Base-by-base conservation (phyloP, 2,888 invertebrate species). In the Orthosia cruda region DNA sequence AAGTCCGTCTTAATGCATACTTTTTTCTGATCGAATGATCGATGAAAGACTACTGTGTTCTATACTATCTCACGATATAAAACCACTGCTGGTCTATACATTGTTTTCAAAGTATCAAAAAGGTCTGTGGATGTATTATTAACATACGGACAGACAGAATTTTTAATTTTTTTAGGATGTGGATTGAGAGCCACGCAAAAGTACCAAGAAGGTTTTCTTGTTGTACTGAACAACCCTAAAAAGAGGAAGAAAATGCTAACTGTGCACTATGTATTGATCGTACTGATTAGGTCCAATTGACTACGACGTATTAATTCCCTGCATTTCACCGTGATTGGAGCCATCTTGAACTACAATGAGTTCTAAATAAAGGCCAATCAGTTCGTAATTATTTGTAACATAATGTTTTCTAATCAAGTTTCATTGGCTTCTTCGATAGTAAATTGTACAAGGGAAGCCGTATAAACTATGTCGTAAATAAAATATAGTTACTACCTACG, bases 401-500 rank as follows among this genome's bases (percentile, higher is more conserved):
- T 59, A 18, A 58, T 47, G n/a, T 50, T 82, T 82, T 77, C 69
- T 45, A 82, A 79, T 79, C 69, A 83, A 83, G 54, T 77, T 64
- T 55, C 78, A 45, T 26, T 77, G 78, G 78, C 83, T 79, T 79
- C 78, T 68, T 59, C 45, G 54, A 55, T 68, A 68, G 55, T 62
- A 64, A 83, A 61, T 16, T 47, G 20, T 50, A 74, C 40, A 58
- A 77, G 57, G 23, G 78, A 79, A 79, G 59, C 83, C 78, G 18
- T 26, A 72, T 52, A 61, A n/a, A 23, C 12, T 13, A 23, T 47
- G 20, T 18, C n/a, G 47, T n/a, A 26, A 20, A 75, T 75, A 54
- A 75, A 72, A 73, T 54, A 20, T n/a, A 80, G 47, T 73, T 45
- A 47, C 15, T 47, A 16, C 16, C 16, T 32, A n/a, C n/a, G n/a